Evolutionary conservation across 2,797 vertebrate genomes (phyloP).

Genomic region (Protosalanx chinensis): DNA sequence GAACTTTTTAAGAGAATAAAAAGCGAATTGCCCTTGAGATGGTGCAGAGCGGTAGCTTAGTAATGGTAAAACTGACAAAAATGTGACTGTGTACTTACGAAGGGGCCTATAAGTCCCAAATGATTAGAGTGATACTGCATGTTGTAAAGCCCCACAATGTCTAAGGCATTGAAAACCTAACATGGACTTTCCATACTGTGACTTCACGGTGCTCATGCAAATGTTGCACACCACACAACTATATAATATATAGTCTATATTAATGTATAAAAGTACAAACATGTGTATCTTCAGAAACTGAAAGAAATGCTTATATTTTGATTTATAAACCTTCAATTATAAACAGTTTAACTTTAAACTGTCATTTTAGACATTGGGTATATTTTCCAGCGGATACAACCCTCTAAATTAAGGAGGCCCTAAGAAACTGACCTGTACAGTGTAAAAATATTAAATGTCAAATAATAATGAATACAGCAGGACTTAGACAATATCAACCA

Average conservation of each 20-base stretch:
- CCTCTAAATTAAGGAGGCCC: conserved; percentile 45
- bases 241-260: too few relatives aligned
- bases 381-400: conserved; percentile 44
- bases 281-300: conserved; percentile 18
- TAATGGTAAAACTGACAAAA: conserved; percentile 50
- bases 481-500: conserved; percentile 51
- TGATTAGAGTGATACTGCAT: conserved; percentile 39
- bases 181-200: neutral
- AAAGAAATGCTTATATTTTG: conserved; percentile 8
- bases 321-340: conserved; percentile 36
- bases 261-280: too few relatives aligned
- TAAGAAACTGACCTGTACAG: conserved; percentile 39
- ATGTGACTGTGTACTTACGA: conserved; percentile 53
- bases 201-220: too few relatives aligned
- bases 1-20: too few relatives aligned
- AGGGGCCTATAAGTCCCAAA: conserved; percentile 46
- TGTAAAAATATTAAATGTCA: conserved; percentile 48
- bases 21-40: too few relatives aligned
- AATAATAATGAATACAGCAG: conserved; percentile 61
- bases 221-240: too few relatives aligned
- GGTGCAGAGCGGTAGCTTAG: conserved; percentile 36
- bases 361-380: conserved; percentile 9
- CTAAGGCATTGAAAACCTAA: too few relatives aligned
- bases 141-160: conserved; percentile 26
- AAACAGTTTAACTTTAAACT: conserved; percentile 27